Conservation (phyloP, 2,888 invertebrate species). For the Leptopilina drosophilae region DNA sequence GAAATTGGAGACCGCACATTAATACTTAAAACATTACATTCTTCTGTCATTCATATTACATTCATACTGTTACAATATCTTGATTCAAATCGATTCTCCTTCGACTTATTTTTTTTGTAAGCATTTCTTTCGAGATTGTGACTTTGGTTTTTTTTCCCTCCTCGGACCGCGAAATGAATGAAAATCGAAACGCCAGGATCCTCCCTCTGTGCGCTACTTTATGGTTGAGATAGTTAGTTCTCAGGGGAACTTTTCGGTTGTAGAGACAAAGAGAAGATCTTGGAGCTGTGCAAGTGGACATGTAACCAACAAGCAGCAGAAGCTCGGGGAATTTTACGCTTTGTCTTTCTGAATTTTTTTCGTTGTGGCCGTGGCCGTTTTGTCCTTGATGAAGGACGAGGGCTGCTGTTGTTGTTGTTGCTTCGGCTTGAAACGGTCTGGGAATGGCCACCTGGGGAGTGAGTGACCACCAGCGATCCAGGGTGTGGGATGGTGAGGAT, state of each 20-base stretch:
- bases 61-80: slow-evolving; percentile 2
- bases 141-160: slow-evolving; percentile 28
- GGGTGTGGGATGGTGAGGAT: slow-evolving; percentile 43
- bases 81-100: slow-evolving; percentile 11
- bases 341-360: slow-evolving; percentile 37
- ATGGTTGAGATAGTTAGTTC: too few relatives aligned
- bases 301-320: slow-evolving; percentile 37
- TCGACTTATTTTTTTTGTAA: background rate
- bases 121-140: slow-evolving; percentile 37
- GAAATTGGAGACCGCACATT: slow-evolving; percentile 51
- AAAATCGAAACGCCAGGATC: slow-evolving; percentile 14
- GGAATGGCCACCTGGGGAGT: slow-evolving; percentile 50
- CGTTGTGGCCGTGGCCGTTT: slow-evolving; percentile 50
- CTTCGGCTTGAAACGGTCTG: slow-evolving; percentile 48
- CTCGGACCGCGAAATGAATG: slow-evolving; percentile 17
- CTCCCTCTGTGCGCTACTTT: slow-evolving; percentile 7
- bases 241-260: too few relatives aligned
- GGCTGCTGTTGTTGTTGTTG: slow-evolving; percentile 46
- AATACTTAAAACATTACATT: slow-evolving; percentile 58
- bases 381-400: slow-evolving; percentile 49
- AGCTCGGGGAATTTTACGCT: slow-evolving; percentile 30
- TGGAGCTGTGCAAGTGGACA: slow-evolving; percentile 28
- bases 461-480: slow-evolving; percentile 54
- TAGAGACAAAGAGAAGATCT: background rate
- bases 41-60: slow-evolving; percentile 44